A percentile compares a stretch with the other conserved stretches of the same genome.
These are phyloP conservation scores for Psix sp. DNA, from an alignment of 1,140 invertebrate genomes.

Conservation along the genomic window DNA sequence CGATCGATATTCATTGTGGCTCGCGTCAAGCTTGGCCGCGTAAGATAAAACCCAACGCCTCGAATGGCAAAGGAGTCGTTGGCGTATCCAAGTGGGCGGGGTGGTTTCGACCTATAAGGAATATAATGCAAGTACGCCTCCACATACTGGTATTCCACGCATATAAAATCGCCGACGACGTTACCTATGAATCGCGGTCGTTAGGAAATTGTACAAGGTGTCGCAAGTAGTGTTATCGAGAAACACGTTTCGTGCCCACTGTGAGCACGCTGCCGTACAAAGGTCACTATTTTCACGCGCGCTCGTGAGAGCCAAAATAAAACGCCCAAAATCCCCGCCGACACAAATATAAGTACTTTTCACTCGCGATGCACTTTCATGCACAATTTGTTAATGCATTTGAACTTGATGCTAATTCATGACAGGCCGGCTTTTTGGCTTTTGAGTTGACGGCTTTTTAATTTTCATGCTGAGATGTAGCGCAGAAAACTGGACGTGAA, in stretches of 20 bases:
- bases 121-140: slow-evolving; percentile 74
- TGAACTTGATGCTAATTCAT: too few species aligned
- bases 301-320: slow-evolving; percentile 16
- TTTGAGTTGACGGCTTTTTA: too few species aligned
- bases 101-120: slow-evolving; percentile 71
- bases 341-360: too few species aligned
- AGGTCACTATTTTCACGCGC: slow-evolving; percentile 50
- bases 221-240: slow-evolving; percentile 60
- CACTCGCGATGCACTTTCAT: too few species aligned
- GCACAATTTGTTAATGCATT: too few species aligned
- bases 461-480: too few species aligned
- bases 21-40: slow-evolving; percentile 51
- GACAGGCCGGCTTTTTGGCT: too few species aligned
- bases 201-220: slow-evolving; percentile 61
- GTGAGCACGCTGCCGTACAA: slow-evolving; percentile 42
- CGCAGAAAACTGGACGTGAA: too few species aligned
- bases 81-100: slow-evolving; percentile 74
- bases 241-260: slow-evolving; percentile 54
- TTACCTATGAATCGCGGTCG: slow-evolving; percentile 63
- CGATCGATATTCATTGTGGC: slow-evolving; percentile 57
- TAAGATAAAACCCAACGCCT: slow-evolving; percentile 61
- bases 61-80: slow-evolving; percentile 71
- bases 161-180: slow-evolving; percentile 60
- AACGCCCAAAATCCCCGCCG: slow-evolving; percentile 13
- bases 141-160: slow-evolving; percentile 60